phyloP scores from a whole-genome alignment of 2,113 vertebrate species.

The Toxostoma redivivum region DNA sequence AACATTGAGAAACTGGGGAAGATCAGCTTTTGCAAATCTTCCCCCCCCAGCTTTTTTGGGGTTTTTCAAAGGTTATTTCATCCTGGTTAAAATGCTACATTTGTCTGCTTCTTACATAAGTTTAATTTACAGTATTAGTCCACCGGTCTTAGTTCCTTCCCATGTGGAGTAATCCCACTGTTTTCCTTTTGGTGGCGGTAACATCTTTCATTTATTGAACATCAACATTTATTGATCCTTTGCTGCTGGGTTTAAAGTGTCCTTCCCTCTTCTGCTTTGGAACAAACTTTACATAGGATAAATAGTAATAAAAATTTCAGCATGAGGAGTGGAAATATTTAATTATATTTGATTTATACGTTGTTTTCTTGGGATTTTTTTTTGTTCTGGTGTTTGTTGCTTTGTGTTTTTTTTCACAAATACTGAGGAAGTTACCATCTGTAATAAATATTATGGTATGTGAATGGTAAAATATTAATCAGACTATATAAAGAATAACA shows the following conservation, averaged over 20 bases:
- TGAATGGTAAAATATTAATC: background rate
- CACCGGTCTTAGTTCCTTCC: background rate
- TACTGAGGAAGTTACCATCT: background rate
- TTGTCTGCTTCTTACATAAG: background rate
- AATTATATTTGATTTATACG: background rate
- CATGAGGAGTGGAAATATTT: background rate
- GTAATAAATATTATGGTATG: background rate
- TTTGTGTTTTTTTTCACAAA: background rate
- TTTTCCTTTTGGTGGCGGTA: slow-evolving; percentile 65
- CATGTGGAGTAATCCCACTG: background rate
- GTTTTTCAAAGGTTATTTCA: background rate
- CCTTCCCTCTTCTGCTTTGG: background rate
- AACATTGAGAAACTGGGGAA: background rate
- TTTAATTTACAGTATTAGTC: background rate
- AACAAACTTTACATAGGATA: background rate
- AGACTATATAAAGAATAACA: background rate
- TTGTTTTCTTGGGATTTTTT: background rate
- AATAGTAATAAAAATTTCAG: background rate
- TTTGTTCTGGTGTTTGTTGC: too few species aligned
- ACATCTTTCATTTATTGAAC: background rate
- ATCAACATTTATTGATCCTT: too few species aligned
- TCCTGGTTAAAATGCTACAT: background rate
- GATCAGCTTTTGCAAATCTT: background rate
- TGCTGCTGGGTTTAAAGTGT: background rate
- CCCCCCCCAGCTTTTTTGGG: background rate